A percentile compares a stretch with the other conserved stretches of the same genome.
These are phyloP conservation scores for Drosophila glabriapex DNA, from an alignment of 2,888 invertebrate species.

Conservation along the genomic window DNA sequence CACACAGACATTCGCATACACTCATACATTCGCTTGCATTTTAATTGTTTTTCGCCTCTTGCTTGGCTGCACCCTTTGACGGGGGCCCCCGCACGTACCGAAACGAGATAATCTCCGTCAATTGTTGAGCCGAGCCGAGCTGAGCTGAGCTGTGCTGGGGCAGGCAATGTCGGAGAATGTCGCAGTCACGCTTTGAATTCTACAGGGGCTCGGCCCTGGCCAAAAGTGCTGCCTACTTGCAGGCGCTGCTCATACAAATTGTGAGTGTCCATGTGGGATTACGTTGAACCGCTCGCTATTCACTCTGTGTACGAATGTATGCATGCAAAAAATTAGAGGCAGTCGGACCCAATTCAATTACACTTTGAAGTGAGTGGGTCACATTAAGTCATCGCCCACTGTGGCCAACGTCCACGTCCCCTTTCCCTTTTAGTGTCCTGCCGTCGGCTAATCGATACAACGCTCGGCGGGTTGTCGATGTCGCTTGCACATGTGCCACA, in stretches of 20 bases:
- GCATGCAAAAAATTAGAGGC: conserved; percentile 47
- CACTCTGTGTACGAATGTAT: not conserved
- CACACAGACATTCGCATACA: conserved; percentile 16
- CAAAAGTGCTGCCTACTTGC: conserved; percentile 35
- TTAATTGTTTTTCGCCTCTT: conserved; percentile 73
- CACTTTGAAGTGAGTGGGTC: conserved; percentile 29
- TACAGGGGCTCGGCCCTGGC: conserved; percentile 1
- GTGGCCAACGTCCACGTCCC: conserved; percentile 16
- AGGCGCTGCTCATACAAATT: conserved; percentile 59
- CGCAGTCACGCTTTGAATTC: conserved; percentile 19
- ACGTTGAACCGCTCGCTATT: not conserved
- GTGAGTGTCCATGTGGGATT: conserved; percentile 37
- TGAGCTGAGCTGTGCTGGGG: conserved; percentile 3
- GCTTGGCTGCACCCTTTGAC: conserved; percentile 65
- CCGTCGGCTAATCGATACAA: conserved; percentile 72
- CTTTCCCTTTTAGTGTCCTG: conserved; percentile 37
- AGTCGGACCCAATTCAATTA: conserved; percentile 58
- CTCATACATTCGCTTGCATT: conserved; percentile 7
- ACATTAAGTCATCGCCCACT: conserved; percentile 17
- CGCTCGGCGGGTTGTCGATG: conserved; percentile 55
- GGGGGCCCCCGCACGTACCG: conserved; percentile 14
- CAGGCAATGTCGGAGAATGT: conserved; percentile 6
- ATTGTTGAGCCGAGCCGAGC: conserved; percentile 31
- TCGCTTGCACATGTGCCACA: conserved; percentile 74
- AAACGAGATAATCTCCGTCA: conserved; percentile 65